Conservation (phyloP, 2,797 vertebrate genomes). For the Odontamblyopus rebecca region DNA sequence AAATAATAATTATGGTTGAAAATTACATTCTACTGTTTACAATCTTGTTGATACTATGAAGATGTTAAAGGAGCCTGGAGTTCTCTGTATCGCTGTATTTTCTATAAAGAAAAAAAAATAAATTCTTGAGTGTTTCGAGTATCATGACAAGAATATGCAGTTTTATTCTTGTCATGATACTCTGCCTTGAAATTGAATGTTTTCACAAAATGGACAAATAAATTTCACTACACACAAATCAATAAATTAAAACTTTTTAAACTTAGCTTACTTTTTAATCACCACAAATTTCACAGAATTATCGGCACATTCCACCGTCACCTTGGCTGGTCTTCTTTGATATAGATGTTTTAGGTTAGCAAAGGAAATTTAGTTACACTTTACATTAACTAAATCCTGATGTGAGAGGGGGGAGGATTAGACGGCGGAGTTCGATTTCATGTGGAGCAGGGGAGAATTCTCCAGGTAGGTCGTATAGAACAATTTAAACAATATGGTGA, state of each 20-base stretch:
- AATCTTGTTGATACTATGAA: no score
- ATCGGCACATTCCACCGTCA: not conserved
- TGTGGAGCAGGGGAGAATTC: constrained; percentile 65
- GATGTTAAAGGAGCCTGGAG: no score
- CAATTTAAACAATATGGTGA: constrained; percentile 78
- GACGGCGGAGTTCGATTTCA: constrained; percentile 74
- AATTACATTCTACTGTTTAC: no score
- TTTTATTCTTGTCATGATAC: not conserved
- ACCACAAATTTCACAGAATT: not conserved
- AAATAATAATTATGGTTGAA: no score
- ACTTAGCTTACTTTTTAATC: not conserved
- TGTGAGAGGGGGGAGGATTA: constrained; percentile 75
- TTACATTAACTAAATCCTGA: constrained; percentile 78
- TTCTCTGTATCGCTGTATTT: no score
- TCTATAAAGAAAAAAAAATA: no score
- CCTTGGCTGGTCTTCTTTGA: constrained; percentile 67
- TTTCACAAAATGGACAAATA: not conserved
- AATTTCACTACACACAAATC: not conserved
- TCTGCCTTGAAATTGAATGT: no score
- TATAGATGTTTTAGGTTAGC: constrained; percentile 79
- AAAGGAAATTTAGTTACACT: constrained; percentile 81
- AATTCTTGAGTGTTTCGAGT: no score
- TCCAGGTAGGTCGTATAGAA: constrained; percentile 68
- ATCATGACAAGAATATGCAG: no score
- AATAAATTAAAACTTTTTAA: not conserved